Percentiles rank a stretch among this genome's conserved stretches.
Conservation (phyloP, 2,113 vertebrate species). For the Plecotus auritus region DNA sequence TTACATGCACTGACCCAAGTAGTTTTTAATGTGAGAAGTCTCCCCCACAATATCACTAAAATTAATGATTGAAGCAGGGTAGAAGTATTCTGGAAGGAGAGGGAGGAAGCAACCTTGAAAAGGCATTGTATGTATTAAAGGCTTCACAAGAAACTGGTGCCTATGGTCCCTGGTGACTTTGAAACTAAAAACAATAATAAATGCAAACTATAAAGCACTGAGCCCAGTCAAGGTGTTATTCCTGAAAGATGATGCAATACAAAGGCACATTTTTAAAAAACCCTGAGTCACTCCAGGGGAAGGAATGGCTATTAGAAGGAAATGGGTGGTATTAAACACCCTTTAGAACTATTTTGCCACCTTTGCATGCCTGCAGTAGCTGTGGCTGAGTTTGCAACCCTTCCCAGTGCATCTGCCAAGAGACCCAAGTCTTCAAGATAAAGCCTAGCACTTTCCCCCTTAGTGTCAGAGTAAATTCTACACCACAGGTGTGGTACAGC, state of each 20-base stretch:
- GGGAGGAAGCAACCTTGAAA: not conserved
- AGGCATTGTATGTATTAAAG: not conserved
- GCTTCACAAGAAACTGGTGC: not conserved
- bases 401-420: not conserved
- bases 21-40: not conserved
- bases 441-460: not conserved
- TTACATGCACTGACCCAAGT: not conserved
- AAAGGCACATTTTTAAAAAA: not conserved
- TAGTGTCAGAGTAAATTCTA: not conserved
- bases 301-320: fast-evolving
- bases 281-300: not conserved
- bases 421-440: not conserved
- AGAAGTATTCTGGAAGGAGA: not conserved
- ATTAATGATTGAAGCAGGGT: constrained; percentile 1
- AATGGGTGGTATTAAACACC: not conserved
- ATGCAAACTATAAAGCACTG: not conserved
- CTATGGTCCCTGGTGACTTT: not conserved
- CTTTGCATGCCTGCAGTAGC: not conserved
- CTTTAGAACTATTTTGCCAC: not conserved
- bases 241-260: not conserved
- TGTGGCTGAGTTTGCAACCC: not conserved
- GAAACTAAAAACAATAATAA: not conserved
- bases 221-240: not conserved
- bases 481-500: not conserved
- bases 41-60: not conserved